These are phyloP conservation scores for Bergia sp. DNA, from an alignment of 92 coral and sea anemone species.

Conservation along the genomic window DNA sequence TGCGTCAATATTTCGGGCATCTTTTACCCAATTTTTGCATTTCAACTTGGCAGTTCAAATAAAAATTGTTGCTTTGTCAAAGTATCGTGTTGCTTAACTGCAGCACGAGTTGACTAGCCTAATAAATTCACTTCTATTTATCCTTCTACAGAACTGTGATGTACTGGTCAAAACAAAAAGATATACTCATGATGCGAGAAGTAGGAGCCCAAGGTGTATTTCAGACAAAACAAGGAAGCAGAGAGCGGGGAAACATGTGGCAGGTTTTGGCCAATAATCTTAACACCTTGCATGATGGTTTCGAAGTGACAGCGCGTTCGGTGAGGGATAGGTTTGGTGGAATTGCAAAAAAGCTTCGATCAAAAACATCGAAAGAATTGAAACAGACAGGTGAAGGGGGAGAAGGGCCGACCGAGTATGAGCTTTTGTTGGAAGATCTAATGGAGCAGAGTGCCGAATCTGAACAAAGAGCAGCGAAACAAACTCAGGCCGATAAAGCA, in stretches of 20 bases:
- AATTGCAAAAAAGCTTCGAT: neutral
- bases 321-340: constrained; percentile 4
- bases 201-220: constrained; percentile 38
- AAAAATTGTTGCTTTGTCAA: no score
- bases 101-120: no score
- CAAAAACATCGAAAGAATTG: neutral
- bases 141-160: constrained; percentile 44
- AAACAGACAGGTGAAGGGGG: neutral
- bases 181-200: constrained; percentile 29
- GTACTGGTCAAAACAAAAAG: constrained; percentile 31
- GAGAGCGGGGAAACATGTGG: constrained; percentile 41
- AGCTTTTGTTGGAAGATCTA: neutral
- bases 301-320: constrained; percentile 31
- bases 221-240: constrained; percentile 9
- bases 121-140: no score
- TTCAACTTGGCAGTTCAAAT: neutral
- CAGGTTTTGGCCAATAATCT: constrained; percentile 35
- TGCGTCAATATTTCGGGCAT: neutral
- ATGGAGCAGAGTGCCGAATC: neutral
- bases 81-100: no score
- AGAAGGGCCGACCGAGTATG: neutral
- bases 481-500: neutral
- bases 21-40: neutral
- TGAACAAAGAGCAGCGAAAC: neutral
- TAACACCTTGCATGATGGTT: constrained; percentile 18